Base-by-base conservation (phyloP, 2,113 vertebrate species). In the Microcebus jonahi region DNA sequence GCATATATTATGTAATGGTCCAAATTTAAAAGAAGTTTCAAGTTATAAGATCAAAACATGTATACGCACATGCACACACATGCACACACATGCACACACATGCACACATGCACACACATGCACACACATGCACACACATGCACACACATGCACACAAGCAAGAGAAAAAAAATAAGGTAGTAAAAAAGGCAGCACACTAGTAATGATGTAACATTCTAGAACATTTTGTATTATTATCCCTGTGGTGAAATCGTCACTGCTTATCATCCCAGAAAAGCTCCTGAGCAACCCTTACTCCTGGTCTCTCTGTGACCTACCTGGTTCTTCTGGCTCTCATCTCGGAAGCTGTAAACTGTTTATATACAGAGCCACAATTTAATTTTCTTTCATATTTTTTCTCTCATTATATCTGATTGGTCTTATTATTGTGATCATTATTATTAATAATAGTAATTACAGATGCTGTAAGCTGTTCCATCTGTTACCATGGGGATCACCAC, bases 361-460 rank as follows among this genome's bases (percentile, higher is more conserved):
- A 85, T 17, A 88, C 42, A 95, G 34, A 95, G 23, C 8, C 8
- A 77, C 27, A 57, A 36, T 93, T 97, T 73, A 88, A 84, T 97
- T 93, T 86, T 85, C 31, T 39, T 95, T 86, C 31, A 76, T 81
- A 36, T 42, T 91, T 91, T 87, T 91, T 36, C 67, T 81, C 65
- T 96, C 55, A 89, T 98, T 95, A 70, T 96, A 94, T 97, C 94
- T 94, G 63, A 97, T 48, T 90, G 67, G 42, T 87, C 65, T 91
- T 97, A 94, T 96, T 89, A 97, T 77, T 39, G 7, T 81, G 57
- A 96, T 96, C 10, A 76, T 95, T 73, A 87, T 88, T 96, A 94
- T 42, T 96, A 97, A 88, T 96, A 96, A 91, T 61, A 84, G 90
- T 86, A 94, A 97, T 97, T 97, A 85, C 12, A 96, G 90, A 67